A percentile compares a stretch with the other conserved stretches of the same genome.
Evolutionary conservation across 2,797 vertebrate genomes (phyloP).

Genomic region (Gobio occitaniae): DNA sequence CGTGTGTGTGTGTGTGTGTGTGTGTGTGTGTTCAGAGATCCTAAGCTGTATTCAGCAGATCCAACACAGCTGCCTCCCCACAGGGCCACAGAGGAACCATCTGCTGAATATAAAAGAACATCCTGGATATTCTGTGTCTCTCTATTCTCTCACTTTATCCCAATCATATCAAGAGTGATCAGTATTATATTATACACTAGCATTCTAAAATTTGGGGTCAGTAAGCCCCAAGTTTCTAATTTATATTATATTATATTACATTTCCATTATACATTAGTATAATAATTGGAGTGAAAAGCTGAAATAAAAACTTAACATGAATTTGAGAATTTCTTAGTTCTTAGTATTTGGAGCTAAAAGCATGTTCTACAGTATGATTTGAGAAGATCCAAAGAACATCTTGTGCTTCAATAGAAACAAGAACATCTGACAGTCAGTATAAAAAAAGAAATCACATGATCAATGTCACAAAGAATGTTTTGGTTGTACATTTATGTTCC

Average conservation of each 20-base stretch:
- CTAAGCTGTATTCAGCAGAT: constrained; percentile 26
- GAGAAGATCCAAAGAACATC: background rate
- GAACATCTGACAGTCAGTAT: background rate
- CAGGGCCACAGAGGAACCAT: constrained; percentile 11
- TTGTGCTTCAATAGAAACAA: background rate
- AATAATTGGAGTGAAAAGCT: constrained; percentile 2
- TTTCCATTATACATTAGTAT: background rate
- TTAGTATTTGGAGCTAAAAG: background rate
- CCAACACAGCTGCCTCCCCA: constrained; percentile 31
- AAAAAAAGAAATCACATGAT: background rate
- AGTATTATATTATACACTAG: background rate
- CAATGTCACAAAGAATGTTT: background rate
- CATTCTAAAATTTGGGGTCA: background rate
- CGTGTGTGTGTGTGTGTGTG: too few species aligned
- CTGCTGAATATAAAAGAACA: constrained; percentile 28
- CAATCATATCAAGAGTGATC: background rate
- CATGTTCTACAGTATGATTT: background rate
- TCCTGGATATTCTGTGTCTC: background rate
- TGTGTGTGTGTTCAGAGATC: constrained; percentile 9
- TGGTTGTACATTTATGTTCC: background rate
- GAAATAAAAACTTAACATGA: too few species aligned
- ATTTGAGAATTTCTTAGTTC: background rate
- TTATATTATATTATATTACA: background rate
- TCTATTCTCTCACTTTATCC: background rate
- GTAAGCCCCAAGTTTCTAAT: background rate